phyloP scores from a whole-genome alignment of 1,140 invertebrate genomes.

The Subanguina moxae region DNA sequence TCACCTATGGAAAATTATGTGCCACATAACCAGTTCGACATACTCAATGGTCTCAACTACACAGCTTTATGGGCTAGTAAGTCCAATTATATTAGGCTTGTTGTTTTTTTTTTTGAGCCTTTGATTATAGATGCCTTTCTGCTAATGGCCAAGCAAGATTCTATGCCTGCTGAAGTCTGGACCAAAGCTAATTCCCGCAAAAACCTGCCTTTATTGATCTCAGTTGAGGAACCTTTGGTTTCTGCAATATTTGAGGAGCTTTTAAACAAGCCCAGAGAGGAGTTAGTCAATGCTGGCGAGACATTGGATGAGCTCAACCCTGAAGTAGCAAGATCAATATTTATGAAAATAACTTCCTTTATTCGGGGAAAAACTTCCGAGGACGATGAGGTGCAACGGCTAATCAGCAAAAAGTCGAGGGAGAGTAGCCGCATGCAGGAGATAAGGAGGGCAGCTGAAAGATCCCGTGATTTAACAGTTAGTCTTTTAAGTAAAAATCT shows the following conservation, averaged over 20 bases:
- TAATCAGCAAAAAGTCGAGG: slow-evolving; percentile 20
- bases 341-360: slow-evolving; percentile 21
- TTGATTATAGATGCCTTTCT: slow-evolving; percentile 38
- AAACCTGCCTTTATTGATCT: slow-evolving; percentile 15
- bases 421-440: slow-evolving; percentile 29
- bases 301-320: not conserved
- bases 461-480: slow-evolving; percentile 21
- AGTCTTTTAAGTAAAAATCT: too few species aligned
- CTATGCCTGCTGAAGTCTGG: slow-evolving; percentile 13
- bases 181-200: slow-evolving; percentile 25
- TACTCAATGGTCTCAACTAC: slow-evolving; percentile 45
- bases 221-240: slow-evolving; percentile 28
- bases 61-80: slow-evolving; percentile 51
- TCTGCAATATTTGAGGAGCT: slow-evolving; percentile 24
- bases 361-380: slow-evolving; percentile 24
- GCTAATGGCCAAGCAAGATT: slow-evolving; percentile 37
- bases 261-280: slow-evolving; percentile 1
- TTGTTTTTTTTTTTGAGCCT: not conserved
- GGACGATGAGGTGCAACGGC: slow-evolving; percentile 28
- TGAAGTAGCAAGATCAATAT: slow-evolving; percentile 26
- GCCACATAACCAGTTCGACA: slow-evolving; percentile 42
- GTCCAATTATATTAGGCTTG: slow-evolving; percentile 10
- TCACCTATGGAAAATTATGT: slow-evolving; percentile 54
- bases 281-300: slow-evolving; percentile 1
- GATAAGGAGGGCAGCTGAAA: slow-evolving; percentile 25